Conservation (phyloP, 1,140 invertebrate genomes). For the Zaprionus africanus region DNA sequence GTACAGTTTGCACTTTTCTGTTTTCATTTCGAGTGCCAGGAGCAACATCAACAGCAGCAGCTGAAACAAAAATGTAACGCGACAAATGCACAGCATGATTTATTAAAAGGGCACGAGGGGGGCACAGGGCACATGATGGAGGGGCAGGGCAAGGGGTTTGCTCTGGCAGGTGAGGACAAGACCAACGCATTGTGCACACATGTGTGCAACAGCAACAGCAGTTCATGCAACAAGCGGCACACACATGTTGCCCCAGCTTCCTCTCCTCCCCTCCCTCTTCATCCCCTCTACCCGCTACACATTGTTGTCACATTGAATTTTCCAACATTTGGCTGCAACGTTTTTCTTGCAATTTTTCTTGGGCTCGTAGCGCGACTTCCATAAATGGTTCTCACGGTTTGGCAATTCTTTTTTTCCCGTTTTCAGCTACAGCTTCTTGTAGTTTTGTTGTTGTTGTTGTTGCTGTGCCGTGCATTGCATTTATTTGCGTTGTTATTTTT, state of each 20-base stretch:
- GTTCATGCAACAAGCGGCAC: slow-evolving; percentile 45
- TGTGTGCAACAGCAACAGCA: slow-evolving; percentile 58
- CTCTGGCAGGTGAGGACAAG: slow-evolving; percentile 25
- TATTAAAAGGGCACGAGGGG: slow-evolving; percentile 49
- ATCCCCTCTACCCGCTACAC: neutral
- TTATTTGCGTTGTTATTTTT: slow-evolving; percentile 30
- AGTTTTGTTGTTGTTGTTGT: slow-evolving; percentile 1
- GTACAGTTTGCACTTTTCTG: slow-evolving; percentile 53
- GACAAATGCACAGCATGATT: slow-evolving; percentile 75
- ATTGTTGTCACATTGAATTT: slow-evolving; percentile 68
- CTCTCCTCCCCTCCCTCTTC: neutral
- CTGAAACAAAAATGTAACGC: slow-evolving; percentile 56
- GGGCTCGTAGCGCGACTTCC: slow-evolving; percentile 47
- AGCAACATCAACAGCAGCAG: slow-evolving; percentile 35
- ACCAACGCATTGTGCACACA: slow-evolving; percentile 60
- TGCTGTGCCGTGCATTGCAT: slow-evolving; percentile 43
- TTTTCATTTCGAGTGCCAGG: slow-evolving; percentile 46
- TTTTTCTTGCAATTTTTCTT: slow-evolving; percentile 78
- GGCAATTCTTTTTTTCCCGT: slow-evolving; percentile 46
- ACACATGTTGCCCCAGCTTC: slow-evolving; percentile 20
- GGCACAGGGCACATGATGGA: neutral
- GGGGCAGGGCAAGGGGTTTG: neutral
- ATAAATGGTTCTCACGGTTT: slow-evolving; percentile 81
- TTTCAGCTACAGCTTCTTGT: neutral
- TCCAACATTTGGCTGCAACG: slow-evolving; percentile 72